Evolutionary conservation across 2,888 invertebrate genomes (phyloP).

Genomic region (Stratiomys singularior): DNA sequence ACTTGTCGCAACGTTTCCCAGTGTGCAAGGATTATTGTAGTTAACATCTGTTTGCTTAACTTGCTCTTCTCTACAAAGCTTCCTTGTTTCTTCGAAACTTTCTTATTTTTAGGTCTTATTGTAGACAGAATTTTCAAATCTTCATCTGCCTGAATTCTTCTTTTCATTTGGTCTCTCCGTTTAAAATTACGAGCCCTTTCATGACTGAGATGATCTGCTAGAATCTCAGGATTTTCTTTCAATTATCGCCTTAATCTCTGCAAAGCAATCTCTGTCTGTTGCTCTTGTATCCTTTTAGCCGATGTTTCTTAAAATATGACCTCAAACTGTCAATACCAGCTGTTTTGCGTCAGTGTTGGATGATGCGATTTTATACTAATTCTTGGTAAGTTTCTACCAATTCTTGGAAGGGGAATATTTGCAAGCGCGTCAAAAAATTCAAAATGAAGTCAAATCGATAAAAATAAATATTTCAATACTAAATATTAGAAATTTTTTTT

Average conservation of each 20-base stretch:
- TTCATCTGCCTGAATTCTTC: no score
- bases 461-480: background rate
- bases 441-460: slow-evolving; percentile 1
- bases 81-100: background rate
- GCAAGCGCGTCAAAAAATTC: background rate
- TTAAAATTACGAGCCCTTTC: no score
- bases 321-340: background rate
- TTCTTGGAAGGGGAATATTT: background rate
- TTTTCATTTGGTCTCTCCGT: no score
- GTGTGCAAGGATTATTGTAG: background rate
- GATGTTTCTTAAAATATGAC: background rate
- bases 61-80: background rate
- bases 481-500: background rate
- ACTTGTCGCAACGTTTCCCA: background rate
- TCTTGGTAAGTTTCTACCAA: background rate
- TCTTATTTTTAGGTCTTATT: background rate
- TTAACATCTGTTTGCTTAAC: background rate
- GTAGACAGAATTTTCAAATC: background rate
- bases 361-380: background rate
- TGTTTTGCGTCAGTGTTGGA: background rate
- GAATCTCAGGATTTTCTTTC: no score
- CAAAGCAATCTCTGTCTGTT: no score
- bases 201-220: no score
- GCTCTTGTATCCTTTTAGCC: background rate
- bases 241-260: no score